These are phyloP conservation scores for Camponotus vicinus DNA, from an alignment of 1,140 invertebrate species.

Conservation along the genomic window DNA sequence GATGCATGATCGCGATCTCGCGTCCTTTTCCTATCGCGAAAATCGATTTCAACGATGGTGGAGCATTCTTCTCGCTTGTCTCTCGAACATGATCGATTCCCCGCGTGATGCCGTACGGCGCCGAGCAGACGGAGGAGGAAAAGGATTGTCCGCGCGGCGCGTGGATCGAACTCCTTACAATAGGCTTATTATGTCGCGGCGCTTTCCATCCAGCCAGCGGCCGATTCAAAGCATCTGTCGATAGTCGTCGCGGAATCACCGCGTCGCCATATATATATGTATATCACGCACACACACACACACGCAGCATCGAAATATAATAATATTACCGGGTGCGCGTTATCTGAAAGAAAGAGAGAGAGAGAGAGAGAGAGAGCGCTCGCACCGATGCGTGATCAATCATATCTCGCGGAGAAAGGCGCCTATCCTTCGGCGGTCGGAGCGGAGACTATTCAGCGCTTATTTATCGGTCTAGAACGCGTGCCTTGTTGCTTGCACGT, in stretches of 20 bases:
- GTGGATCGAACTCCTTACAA: slow-evolving; percentile 73
- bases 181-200: slow-evolving; percentile 68
- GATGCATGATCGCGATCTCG: not conserved
- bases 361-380: not conserved
- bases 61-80: slow-evolving; percentile 30
- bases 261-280: slow-evolving; percentile 13
- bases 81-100: slow-evolving; percentile 38
- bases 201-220: slow-evolving; percentile 31
- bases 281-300: not conserved
- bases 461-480: slow-evolving; percentile 62
- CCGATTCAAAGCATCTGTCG: slow-evolving; percentile 75
- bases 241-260: slow-evolving; percentile 64
- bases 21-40: slow-evolving; percentile 19
- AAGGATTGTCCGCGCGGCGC: slow-evolving; percentile 57
- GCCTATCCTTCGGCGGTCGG: slow-evolving; percentile 62
- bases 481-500: slow-evolving; percentile 37
- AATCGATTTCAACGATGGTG: slow-evolving; percentile 27
- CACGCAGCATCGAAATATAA: slow-evolving; percentile 38
- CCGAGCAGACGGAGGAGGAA: slow-evolving; percentile 38
- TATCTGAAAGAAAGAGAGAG: slow-evolving; percentile 63
- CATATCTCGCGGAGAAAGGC: slow-evolving; percentile 75
- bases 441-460: slow-evolving; percentile 73
- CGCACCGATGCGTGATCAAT: slow-evolving; percentile 75
- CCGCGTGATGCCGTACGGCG: not conserved
- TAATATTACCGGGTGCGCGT: slow-evolving; percentile 64